Conservation (phyloP, 2,888 invertebrate genomes). For the Penaeus monodon region DNA sequence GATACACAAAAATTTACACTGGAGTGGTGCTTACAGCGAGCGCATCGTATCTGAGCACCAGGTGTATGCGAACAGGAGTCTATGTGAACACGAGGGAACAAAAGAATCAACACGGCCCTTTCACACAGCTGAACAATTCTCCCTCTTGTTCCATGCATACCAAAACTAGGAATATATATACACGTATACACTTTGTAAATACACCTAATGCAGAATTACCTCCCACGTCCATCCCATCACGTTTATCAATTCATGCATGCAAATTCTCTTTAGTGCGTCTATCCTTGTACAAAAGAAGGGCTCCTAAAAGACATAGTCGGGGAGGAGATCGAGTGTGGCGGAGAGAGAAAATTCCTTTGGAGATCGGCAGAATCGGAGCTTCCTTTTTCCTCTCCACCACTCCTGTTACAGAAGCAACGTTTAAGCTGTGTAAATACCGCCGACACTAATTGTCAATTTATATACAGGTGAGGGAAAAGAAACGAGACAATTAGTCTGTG, state of each 20-base stretch:
- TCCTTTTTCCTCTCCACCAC: no score
- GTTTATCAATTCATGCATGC: conserved; percentile 41
- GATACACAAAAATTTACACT: no score
- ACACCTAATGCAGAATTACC: not conserved
- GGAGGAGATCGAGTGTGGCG: not conserved
- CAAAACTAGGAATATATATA: no score
- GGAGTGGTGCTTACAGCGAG: no score
- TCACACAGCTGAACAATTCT: no score
- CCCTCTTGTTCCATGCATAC: no score
- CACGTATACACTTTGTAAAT: no score
- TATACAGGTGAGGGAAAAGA: conserved; percentile 19
- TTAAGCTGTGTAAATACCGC: conserved; percentile 14
- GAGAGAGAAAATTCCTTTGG: not conserved
- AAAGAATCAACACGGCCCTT: no score
- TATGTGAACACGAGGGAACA: no score
- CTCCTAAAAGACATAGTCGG: not conserved
- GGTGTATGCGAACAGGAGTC: no score
- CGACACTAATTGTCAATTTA: conserved; percentile 6
- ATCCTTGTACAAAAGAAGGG: not conserved
- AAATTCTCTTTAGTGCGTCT: conserved; percentile 10
- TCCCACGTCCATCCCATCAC: conserved; percentile 22
- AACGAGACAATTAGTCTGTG: not conserved
- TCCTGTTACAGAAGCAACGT: not conserved
- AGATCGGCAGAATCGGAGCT: no score
- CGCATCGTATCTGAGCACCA: no score